Conservation (phyloP, 2,888 invertebrate species). For the Cremastinae sp. region DNA sequence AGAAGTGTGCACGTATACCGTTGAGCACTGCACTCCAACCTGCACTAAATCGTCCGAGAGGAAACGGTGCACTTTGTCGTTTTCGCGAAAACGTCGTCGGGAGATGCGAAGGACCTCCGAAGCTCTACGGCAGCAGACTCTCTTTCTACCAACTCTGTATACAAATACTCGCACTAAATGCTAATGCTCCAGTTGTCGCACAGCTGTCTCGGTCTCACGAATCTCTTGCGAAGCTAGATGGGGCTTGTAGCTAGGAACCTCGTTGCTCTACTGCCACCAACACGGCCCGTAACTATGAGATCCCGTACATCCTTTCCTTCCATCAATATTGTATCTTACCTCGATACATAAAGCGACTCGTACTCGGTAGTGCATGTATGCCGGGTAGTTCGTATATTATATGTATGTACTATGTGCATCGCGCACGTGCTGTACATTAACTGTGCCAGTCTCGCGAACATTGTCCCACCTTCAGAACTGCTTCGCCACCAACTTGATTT, state of each 20-base stretch:
- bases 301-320: constrained; percentile 43
- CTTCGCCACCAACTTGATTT: constrained; percentile 43
- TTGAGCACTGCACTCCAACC: constrained; percentile 30
- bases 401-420: constrained; percentile 21
- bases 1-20: constrained; percentile 25
- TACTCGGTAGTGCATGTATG: constrained; percentile 29
- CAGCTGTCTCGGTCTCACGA: constrained; percentile 58
- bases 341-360: constrained; percentile 22
- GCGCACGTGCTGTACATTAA: constrained; percentile 20
- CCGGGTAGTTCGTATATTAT: too few relatives aligned
- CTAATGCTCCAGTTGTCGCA: constrained; percentile 65
- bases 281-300: constrained; percentile 50
- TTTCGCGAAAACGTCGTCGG: constrained; percentile 52
- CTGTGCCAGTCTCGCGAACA: constrained; percentile 33
- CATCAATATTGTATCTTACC: constrained; percentile 45
- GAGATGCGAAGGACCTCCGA: constrained; percentile 41
- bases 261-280: constrained; percentile 23
- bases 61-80: constrained; percentile 60
- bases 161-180: constrained; percentile 67
- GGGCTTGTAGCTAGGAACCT: constrained; percentile 32
- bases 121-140: constrained; percentile 41
- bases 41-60: constrained; percentile 59
- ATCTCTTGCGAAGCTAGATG: constrained; percentile 57
- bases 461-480: constrained; percentile 23
- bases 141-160: constrained; percentile 58